phyloP scores from a whole-genome alignment of 2,888 invertebrate genomes.

The Cerceris rybyensis region DNA sequence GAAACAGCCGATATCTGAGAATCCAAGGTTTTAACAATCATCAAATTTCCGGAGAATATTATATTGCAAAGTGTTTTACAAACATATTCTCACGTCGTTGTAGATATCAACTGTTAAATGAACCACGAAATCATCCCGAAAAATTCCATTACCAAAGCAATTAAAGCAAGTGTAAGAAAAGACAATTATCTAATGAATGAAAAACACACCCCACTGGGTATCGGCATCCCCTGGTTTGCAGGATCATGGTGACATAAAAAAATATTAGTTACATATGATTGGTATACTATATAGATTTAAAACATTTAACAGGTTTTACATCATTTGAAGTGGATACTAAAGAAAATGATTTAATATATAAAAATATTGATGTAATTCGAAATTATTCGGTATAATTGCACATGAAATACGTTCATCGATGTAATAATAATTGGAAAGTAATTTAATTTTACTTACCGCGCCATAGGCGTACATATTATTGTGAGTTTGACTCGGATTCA shows the following conservation, averaged over 20 bases:
- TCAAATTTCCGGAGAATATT: neutral
- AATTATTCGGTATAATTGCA: neutral
- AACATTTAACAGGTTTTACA: too few species aligned
- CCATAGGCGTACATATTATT: constrained; percentile 99
- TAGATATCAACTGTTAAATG: constrained; percentile 10
- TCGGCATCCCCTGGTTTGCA: constrained; percentile 86
- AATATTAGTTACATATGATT: constrained; percentile 74
- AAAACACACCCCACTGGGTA: constrained; percentile 87
- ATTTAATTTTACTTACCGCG: constrained; percentile 86
- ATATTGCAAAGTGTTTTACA: constrained; percentile 17
- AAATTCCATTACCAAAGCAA: constrained; percentile 49
- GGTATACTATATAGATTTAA: neutral
- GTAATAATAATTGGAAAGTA: neutral
- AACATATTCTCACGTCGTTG: neutral
- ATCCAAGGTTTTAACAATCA: neutral
- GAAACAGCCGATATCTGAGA: constrained; percentile 12
- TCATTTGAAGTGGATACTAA: constrained; percentile 12
- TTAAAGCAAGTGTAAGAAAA: constrained; percentile 43
- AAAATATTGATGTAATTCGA: neutral
- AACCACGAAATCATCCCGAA: neutral
- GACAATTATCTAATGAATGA: constrained; percentile 74
- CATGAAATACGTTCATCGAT: neutral
- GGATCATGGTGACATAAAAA: constrained; percentile 78
- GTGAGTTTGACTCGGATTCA: constrained; percentile 99
- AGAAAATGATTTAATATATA: constrained; percentile 11